These are phyloP conservation scores for Merops nubicus DNA, from an alignment of 2,113 vertebrate species.

Conservation along the genomic window DNA sequence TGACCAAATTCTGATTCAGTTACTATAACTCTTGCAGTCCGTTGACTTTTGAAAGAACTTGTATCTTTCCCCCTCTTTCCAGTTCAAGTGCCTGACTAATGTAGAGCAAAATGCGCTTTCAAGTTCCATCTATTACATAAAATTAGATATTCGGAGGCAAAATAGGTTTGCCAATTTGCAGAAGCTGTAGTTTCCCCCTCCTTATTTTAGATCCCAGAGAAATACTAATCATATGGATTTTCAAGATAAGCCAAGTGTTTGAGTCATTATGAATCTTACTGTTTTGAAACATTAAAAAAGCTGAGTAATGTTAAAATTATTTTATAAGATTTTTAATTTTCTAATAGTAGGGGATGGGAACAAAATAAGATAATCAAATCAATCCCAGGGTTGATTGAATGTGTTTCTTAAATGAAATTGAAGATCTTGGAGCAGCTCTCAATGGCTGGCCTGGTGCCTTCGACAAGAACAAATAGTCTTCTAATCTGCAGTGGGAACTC, in stretches of 20 bases:
- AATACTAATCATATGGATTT: constrained; percentile 55
- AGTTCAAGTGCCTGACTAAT: background rate
- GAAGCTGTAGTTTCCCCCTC: background rate
- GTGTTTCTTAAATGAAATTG: background rate
- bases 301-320: constrained; percentile 32
- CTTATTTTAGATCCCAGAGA: background rate
- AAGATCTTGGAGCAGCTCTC: background rate
- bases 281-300: constrained; percentile 40
- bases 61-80: too few species aligned
- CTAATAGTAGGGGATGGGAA: background rate
- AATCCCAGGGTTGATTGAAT: background rate
- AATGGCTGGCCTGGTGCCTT: background rate
- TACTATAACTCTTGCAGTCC: background rate
- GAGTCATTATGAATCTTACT: constrained; percentile 12
- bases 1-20: background rate
- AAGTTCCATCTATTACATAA: background rate
- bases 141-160: background rate
- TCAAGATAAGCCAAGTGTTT: background rate
- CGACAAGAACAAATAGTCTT: background rate
- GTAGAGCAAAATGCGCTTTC: background rate
- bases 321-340: constrained; percentile 13
- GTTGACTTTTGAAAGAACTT: background rate
- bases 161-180: background rate
- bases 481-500: background rate
- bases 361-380: background rate